Evolutionary conservation across 2,888 invertebrate genomes (phyloP), one percentile per base, ranked within the genome.

Genomic region (Plusia festucae): DNA sequence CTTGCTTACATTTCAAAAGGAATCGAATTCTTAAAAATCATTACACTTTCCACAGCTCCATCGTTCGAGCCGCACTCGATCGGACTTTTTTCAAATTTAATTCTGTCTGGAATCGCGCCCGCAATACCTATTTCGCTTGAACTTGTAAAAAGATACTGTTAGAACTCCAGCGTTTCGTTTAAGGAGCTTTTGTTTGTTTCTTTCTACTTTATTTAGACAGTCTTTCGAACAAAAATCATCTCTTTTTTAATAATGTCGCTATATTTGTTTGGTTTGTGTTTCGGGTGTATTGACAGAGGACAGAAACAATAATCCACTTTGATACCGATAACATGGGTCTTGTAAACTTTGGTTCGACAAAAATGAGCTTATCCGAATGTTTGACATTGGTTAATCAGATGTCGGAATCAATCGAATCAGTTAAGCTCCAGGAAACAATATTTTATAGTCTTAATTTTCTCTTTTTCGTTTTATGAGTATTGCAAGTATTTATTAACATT

Each of bases 131-230:
- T 81, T 79, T 69, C 53, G 27, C 72, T 66, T 68, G 57, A 74
- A 79, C 67, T 70, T 77, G 74, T 79, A 77, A 74, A 81, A 72
- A 74, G 65, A 74, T 69, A 74, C 72, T 63, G 65, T 79, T 76
- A 68, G 68, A 76, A 73, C 53, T 68, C 64, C 67, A 69, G 64
- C 53, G 55, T 60, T 70, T 65, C 65, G 30, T 75, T 81, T 81
- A 44, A 55, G 51, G 40, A 32, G 32, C 22, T 51, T 68, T 40
- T 69, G 63, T 78, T 77, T 77, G 61, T 60, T 80, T 76, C 24
- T 76, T 79, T 30, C 53, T 60, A 32, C 65, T 79, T 68, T 81
- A 60, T 73, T 67, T 68, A 62, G 11, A 67, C 57, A 55, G 52
- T 24, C 53, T 74, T 60, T 53, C 44, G 52, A 70, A 67, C 68